Conservation (phyloP, 1,140 invertebrate species). For the Drosophila bocqueti region DNA sequence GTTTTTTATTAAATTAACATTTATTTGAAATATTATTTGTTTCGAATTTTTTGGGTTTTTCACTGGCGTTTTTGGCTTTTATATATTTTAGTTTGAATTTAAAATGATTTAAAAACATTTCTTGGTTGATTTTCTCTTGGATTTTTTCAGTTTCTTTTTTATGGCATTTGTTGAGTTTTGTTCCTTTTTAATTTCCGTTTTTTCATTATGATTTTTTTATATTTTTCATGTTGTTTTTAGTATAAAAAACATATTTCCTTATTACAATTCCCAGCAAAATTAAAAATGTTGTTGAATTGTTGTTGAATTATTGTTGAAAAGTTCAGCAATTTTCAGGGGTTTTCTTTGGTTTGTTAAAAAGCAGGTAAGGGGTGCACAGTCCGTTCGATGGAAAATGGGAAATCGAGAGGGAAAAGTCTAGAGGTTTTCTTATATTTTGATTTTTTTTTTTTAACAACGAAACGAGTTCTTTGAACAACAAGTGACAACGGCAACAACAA, state of each 20-base stretch:
- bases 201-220: neutral
- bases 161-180: neutral
- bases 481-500: conserved; percentile 18
- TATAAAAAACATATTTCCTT: neutral
- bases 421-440: neutral
- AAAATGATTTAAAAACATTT: too few relatives aligned
- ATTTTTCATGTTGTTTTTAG: too few relatives aligned
- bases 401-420: too few relatives aligned
- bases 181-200: neutral
- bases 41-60: neutral
- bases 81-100: neutral
- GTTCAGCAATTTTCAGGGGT: neutral
- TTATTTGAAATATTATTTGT: neutral
- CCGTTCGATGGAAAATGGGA: too few relatives aligned
- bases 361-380: neutral
- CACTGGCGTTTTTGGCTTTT: neutral
- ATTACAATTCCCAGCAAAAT: too few relatives aligned
- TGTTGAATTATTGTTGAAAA: neutral
- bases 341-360: neutral
- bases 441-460: neutral
- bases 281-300: too few relatives aligned
- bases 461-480: conserved; percentile 23
- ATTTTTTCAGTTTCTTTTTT: neutral
- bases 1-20: too few relatives aligned
- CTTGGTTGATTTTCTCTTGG: neutral